phyloP scores from a whole-genome alignment of 2,888 invertebrate species.

The Patella caerulea region DNA sequence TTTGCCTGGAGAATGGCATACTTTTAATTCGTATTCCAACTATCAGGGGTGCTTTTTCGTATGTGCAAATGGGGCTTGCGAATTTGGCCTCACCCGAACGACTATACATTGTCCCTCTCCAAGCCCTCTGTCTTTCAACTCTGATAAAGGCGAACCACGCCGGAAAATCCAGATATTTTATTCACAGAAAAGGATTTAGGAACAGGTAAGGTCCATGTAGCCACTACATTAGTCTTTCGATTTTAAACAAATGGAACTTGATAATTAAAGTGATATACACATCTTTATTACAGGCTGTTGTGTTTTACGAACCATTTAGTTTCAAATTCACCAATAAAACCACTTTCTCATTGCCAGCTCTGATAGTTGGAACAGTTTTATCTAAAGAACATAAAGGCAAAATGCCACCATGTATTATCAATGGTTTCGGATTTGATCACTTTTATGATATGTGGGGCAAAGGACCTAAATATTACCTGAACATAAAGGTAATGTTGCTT shows the following conservation, averaged over 20 bases:
- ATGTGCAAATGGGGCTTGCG: too few relatives aligned
- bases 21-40: too few relatives aligned
- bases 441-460: slow-evolving; percentile 17
- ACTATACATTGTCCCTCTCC: too few relatives aligned
- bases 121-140: too few relatives aligned
- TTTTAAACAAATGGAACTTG: background rate
- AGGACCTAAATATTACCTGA: background rate
- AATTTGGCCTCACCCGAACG: too few relatives aligned
- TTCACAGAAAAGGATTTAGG: too few relatives aligned
- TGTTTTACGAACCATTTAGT: slow-evolving; percentile 19
- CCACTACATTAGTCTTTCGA: background rate
- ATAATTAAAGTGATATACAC: background rate
- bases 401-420: slow-evolving; percentile 10
- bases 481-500: slow-evolving; percentile 8
- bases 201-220: background rate
- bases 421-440: slow-evolving; percentile 13
- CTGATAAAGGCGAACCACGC: too few relatives aligned
- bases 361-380: slow-evolving; percentile 13
- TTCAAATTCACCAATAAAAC: slow-evolving; percentile 1
- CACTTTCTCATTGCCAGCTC: slow-evolving; percentile 16
- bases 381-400: background rate
- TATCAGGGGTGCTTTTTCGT: too few relatives aligned
- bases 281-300: slow-evolving; percentile 12
- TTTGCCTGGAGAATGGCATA: too few relatives aligned
- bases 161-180: too few relatives aligned